Percentiles rank a stretch among this genome's conserved stretches.
phyloP scores from a whole-genome alignment of 1,140 invertebrate species.

The Drosophila insularis region DNA sequence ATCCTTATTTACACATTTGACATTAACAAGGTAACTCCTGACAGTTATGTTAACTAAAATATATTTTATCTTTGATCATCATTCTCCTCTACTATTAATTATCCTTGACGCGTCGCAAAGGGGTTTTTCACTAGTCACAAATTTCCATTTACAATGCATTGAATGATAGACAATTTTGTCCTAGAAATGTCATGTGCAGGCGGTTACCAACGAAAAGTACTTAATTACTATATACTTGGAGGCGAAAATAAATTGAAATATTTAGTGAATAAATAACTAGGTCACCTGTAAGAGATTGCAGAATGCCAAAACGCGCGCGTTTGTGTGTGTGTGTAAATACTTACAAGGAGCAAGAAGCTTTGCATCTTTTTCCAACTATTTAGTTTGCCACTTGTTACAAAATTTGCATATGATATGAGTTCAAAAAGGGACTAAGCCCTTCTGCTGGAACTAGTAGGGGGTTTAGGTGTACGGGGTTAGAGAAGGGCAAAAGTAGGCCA shows the following conservation, averaged over 20 bases:
- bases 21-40: too few relatives aligned
- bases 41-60: too few relatives aligned
- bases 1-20: too few relatives aligned
- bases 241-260: slow-evolving; percentile 29
- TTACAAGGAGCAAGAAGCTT: slow-evolving; percentile 1
- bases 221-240: slow-evolving; percentile 2
- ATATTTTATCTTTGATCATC: background rate
- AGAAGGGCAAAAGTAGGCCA: slow-evolving; percentile 44
- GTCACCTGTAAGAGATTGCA: slow-evolving; percentile 28
- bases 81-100: background rate
- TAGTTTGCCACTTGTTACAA: slow-evolving; percentile 19
- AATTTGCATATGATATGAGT: slow-evolving; percentile 47
- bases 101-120: background rate
- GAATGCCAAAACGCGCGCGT: background rate
- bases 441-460: slow-evolving; percentile 5
- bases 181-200: slow-evolving; percentile 4
- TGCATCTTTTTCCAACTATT: slow-evolving; percentile 1
- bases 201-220: background rate
- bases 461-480: slow-evolving; percentile 9
- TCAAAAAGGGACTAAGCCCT: slow-evolving; percentile 21
- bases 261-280: slow-evolving; percentile 31
- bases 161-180: background rate
- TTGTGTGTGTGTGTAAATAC: background rate
- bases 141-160: background rate
- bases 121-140: background rate